phyloP scores from a whole-genome alignment of 2,797 vertebrate genomes.

The Darevskia mixta region DNA sequence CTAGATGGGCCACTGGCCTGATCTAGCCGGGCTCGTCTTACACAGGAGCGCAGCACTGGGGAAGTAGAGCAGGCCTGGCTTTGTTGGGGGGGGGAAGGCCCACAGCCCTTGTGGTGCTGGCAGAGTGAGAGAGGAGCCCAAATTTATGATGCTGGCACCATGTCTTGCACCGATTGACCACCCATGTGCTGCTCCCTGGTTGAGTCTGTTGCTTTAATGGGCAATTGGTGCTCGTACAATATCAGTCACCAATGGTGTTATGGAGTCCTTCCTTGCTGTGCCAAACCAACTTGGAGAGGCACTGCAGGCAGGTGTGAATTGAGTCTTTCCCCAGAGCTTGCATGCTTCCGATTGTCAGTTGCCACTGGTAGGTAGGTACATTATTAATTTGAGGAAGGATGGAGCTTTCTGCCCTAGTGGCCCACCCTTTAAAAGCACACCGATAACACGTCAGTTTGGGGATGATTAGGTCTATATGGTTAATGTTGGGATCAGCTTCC shows the following conservation, averaged over 20 bases:
- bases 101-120: neutral
- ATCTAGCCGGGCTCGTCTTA: no score
- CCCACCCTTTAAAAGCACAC: neutral
- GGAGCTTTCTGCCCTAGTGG: neutral
- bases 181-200: neutral
- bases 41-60: neutral
- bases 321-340: neutral
- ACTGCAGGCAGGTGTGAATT: neutral
- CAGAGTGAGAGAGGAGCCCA: no score
- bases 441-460: neutral
- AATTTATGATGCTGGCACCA: no score
- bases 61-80: neutral
- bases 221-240: neutral
- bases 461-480: neutral
- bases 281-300: neutral
- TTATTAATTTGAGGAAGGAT: neutral
- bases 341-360: neutral
- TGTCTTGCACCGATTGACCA: neutral
- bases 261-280: no score
- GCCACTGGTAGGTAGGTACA: neutral
- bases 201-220: neutral
- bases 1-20: no score
- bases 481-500: neutral
- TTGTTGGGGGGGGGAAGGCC: no score
- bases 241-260: neutral